phyloP scores from a whole-genome alignment of 2,797 vertebrate species.

The Peromyscus eremicus region DNA sequence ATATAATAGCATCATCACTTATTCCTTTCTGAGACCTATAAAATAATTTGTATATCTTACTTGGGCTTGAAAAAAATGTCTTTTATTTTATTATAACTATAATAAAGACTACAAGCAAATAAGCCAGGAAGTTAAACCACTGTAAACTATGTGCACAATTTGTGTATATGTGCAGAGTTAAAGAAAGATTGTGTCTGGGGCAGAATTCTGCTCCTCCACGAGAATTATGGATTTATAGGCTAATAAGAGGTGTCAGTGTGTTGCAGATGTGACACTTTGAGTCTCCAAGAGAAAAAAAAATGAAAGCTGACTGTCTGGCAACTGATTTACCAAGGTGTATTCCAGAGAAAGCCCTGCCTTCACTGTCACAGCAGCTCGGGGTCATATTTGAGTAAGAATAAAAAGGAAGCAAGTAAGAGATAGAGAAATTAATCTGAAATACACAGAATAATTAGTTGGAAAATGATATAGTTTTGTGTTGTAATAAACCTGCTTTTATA shows the following conservation, averaged over 20 bases:
- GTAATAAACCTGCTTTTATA: conserved; percentile 84
- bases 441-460: conserved; percentile 75
- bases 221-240: conserved; percentile 86
- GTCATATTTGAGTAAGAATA: conserved; percentile 70
- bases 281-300: conserved; percentile 84
- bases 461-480: conserved; percentile 78
- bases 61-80: conserved; percentile 45
- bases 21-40: conserved; percentile 59
- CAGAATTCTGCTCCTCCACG: conserved; percentile 85
- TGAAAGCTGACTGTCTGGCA: conserved; percentile 85
- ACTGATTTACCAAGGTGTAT: conserved; percentile 85
- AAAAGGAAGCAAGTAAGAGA: conserved; percentile 68
- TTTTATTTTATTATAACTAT: conserved; percentile 44
- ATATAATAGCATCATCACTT: conserved; percentile 29
- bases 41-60: conserved; percentile 65
- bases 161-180: conserved; percentile 81
- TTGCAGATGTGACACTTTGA: conserved; percentile 86
- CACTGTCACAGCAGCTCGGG: conserved; percentile 82
- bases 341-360: conserved; percentile 86
- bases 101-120: conserved; percentile 62
- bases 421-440: conserved; percentile 75
- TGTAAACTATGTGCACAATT: conserved; percentile 84
- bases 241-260: conserved; percentile 87
- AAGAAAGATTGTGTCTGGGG: conserved; percentile 85
- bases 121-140: conserved; percentile 74